Conservation (phyloP, 2,888 invertebrate genomes). For the Matsumyia berberina region DNA sequence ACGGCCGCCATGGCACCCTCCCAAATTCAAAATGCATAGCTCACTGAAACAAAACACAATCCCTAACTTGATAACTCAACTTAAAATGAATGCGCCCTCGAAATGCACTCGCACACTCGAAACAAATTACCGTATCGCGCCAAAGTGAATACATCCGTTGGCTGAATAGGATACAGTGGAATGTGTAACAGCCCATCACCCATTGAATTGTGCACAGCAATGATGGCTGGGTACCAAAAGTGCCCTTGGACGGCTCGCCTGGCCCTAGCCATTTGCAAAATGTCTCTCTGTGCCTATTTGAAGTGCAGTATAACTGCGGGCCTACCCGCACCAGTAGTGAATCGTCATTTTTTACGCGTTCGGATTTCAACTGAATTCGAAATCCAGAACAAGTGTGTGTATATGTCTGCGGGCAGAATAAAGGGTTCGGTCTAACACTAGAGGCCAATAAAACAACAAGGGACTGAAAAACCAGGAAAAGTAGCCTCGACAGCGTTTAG, state of each 20-base stretch:
- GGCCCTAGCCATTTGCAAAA: conserved; percentile 15
- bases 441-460: conserved; percentile 24
- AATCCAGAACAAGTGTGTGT: background rate
- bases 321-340: conserved; percentile 1
- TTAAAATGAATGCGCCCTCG: conserved; percentile 59
- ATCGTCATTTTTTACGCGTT: conserved; percentile 50
- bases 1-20: background rate
- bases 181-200: conserved; percentile 51
- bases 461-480: background rate
- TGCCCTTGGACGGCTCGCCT: background rate
- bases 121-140: conserved; percentile 69
- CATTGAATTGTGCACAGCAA: background rate
- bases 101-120: conserved; percentile 63
- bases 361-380: conserved; percentile 3
- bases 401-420: background rate
- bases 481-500: background rate
- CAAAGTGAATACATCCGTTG: conserved; percentile 70
- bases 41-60: conserved; percentile 55
- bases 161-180: conserved; percentile 58
- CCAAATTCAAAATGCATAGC: conserved; percentile 1
- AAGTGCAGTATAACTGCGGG: conserved; percentile 48
- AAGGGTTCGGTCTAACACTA: background rate
- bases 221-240: background rate
- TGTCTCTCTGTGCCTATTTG: conserved; percentile 4
- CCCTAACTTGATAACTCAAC: conserved; percentile 72